Conservation (phyloP, 2,113 vertebrate genomes). For the Oncorhynchus nerka region DNA sequence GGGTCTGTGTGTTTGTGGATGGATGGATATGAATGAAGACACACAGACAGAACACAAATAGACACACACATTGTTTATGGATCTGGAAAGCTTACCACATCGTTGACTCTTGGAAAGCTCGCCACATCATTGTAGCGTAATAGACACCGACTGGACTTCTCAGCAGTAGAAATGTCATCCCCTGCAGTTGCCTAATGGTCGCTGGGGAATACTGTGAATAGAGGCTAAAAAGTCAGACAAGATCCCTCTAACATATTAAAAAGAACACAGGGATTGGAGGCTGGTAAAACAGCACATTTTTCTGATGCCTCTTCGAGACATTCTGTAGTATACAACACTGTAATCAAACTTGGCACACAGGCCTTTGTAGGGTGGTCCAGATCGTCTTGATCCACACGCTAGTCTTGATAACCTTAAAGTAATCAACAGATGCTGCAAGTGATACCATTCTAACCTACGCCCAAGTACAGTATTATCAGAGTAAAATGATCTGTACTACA, state of each 20-base stretch:
- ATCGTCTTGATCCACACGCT: too few species aligned
- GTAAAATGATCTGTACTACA: neutral
- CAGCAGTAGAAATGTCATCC: neutral
- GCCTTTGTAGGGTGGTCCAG: too few species aligned
- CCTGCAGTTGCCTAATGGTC: neutral
- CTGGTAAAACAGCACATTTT: neutral
- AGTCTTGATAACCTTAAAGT: neutral
- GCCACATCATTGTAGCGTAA: too few species aligned
- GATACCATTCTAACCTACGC: neutral
- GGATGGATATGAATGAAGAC: neutral
- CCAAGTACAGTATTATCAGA: neutral
- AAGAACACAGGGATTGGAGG: too few species aligned
- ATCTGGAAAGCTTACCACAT: too few species aligned
- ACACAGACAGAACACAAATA: neutral
- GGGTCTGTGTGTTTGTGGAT: neutral
- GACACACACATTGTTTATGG: too few species aligned
- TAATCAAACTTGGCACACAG: neutral
- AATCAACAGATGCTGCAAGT: neutral
- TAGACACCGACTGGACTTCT: neutral
- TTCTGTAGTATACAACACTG: neutral
- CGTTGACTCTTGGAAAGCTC: too few species aligned
- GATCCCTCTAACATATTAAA: neutral
- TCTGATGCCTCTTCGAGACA: neutral
- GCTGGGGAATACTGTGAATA: neutral
- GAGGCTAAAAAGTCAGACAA: neutral